Evolutionary conservation across 2,888 invertebrate species (phyloP).

Genomic region (Synergus umbraculus): DNA sequence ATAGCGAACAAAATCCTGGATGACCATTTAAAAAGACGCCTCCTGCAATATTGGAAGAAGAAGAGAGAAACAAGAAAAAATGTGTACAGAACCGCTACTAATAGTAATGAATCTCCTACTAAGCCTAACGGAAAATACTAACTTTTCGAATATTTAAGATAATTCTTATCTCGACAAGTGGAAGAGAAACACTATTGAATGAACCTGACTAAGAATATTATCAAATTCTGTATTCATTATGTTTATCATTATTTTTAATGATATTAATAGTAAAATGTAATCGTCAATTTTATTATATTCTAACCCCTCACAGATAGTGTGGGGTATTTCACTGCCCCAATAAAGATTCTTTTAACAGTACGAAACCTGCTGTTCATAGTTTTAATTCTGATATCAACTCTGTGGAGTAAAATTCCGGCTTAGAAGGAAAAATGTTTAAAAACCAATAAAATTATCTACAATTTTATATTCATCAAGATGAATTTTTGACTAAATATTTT

Average conservation of each 20-base stretch:
- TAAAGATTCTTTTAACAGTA: neutral
- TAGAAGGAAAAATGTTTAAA: too few species aligned
- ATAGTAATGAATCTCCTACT: neutral
- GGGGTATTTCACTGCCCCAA: neutral
- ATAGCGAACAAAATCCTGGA: constrained; percentile 1
- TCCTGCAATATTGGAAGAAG: neutral
- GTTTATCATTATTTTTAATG: neutral
- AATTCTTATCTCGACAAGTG: neutral
- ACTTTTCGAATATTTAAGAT: neutral
- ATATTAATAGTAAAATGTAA: neutral
- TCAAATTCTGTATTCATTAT: neutral
- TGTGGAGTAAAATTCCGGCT: too few species aligned
- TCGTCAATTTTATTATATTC: neutral
- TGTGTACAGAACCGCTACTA: neutral
- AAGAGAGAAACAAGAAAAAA: neutral
- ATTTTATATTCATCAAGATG: too few species aligned
- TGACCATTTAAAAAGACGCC: neutral
- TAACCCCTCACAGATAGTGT: neutral
- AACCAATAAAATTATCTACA: too few species aligned
- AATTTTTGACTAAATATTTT: too few species aligned
- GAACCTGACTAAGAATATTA: neutral
- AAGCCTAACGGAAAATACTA: neutral
- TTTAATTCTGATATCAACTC: neutral
- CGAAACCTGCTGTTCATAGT: neutral
- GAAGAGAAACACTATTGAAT: neutral